phyloP scores from a whole-genome alignment of 2,113 vertebrate species.

The Gnathonemus echidnorhynchus region DNA sequence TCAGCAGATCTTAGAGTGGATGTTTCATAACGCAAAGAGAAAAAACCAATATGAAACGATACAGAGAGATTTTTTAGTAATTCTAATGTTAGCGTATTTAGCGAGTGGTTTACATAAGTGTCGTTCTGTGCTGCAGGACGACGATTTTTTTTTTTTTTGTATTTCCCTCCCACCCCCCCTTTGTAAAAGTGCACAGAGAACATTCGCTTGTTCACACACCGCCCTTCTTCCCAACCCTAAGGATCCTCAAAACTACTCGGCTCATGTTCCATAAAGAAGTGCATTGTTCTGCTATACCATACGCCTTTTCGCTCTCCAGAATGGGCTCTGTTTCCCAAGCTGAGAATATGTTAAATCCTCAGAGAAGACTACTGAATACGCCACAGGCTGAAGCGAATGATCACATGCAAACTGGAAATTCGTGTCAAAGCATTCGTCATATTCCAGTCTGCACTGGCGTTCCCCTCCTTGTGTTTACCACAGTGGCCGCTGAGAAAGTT shows the following conservation, averaged over 20 bases:
- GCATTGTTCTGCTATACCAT: background rate
- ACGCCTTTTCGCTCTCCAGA: background rate
- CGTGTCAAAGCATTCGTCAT: background rate
- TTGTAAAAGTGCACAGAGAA: background rate
- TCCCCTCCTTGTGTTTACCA: background rate
- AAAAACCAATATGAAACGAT: background rate
- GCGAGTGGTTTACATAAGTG: background rate
- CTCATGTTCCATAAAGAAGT: background rate
- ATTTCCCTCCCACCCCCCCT: background rate
- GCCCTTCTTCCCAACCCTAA: background rate
- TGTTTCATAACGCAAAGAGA: background rate
- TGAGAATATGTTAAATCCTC: background rate
- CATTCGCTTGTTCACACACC: background rate
- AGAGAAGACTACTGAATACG: background rate
- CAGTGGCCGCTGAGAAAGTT: background rate
- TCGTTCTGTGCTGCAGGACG: background rate
- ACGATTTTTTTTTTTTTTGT: background rate
- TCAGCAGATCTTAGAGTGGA: background rate
- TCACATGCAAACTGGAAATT: background rate
- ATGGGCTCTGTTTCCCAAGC: background rate
- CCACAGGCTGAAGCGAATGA: background rate
- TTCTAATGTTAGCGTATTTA: background rate
- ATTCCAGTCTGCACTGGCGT: background rate
- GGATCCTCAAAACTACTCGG: background rate
- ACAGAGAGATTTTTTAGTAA: background rate